Base-by-base conservation (phyloP, 2,888 invertebrate genomes). In the Dasysyrphus albostriatus region DNA sequence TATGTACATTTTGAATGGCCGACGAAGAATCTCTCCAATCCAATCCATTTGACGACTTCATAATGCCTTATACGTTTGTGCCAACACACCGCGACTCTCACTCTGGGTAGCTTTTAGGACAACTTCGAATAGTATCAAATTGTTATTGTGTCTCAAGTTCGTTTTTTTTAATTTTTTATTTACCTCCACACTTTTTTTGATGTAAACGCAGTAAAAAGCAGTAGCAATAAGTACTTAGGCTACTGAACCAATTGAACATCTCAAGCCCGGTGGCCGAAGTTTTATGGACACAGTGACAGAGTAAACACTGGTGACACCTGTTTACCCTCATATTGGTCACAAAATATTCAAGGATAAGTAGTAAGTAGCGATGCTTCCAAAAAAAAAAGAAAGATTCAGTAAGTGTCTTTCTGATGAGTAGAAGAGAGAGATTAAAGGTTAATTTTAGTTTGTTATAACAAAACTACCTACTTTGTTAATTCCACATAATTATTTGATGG, bases 301-400 rank as follows among this genome's bases (percentile, higher is more conserved):
- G 82, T 79, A 70, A 87, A 87, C 72, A 87, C n/a, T 47, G 14
- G 14, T 34, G 67, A 75, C 87, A 87, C 87, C 87, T 87, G 87
- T 87, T 87, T 87, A 87, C 78, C 7, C 8, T 14, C n/a, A 83
- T 54, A 82, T 72, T 82, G 75, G 78, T 59, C 78, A 87, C 82
- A 83, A 83, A 83, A 75, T 83, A 83, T 75, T 87, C 83, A 87
- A 87, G 87, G 87, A 82, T 87, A 87, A 87, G 87, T 87, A 3
- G 24, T 24, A 24, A 24, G 24, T 24, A 24, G 24, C 24, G 44
- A 29, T 32, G 54, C 69, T 65, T 49, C 70, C 44, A 67, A 14
- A 47, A 61, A 24, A 24, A 24, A 47, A 61, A 24, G 3, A 24
- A 10, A 39, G 24, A 61, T 61, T 61, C 61, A 8, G 10, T 39